Evolutionary conservation across 2,113 vertebrate species (phyloP), one percentile per base, ranked within the genome.

Genomic region (Trogon melanurus): DNA sequence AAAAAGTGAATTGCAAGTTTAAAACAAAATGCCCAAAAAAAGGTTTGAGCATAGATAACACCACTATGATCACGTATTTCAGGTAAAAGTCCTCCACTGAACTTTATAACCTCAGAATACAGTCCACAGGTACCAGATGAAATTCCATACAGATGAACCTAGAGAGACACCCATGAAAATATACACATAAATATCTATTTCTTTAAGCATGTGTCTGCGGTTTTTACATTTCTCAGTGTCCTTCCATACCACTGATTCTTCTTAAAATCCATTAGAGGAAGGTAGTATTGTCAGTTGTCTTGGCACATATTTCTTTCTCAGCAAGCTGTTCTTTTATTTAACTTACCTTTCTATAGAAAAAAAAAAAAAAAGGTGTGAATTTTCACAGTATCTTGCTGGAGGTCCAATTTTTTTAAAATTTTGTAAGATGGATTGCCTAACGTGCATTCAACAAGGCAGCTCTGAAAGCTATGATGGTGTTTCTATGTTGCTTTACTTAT

Each of bases 401-500:
- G 16, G 30, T 66, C n/a, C 38, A 23, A 3, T 50, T 44, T 54
- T 41, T 84, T 89, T 89, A 75, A 88, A 88, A 89, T 88, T 61
- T 89, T 54, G 41, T 32, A 85, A 74, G 5, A 57, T 4, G 14
- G 5, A 61, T 45, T 88, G 70, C 44, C 16, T 58, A 79, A 82
- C 17, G 5, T 70, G 19, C 8, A 54, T 74, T 89, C 12, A 54
- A 58, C 60, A 79, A 30, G 92, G 32, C 7, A 79, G 8, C 17
- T 72, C n/a, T 69, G 48, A 57, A 51, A 86, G 14, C 16, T 74
- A 9, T 64, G 44, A 86, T 87, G 44, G 22, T 44, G 27, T 71
- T 92, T 75, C n/a, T 13, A 2, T 69, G 64, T 83, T 80, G 22
- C n/a, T 89, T 86, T 73, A 73, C 8, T 91, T 86, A 91, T 89